Percentiles rank a stretch among this genome's conserved stretches.
Evolutionary conservation across 2,888 invertebrate genomes (phyloP).

Genomic region (Drosophila setosimentum): DNA sequence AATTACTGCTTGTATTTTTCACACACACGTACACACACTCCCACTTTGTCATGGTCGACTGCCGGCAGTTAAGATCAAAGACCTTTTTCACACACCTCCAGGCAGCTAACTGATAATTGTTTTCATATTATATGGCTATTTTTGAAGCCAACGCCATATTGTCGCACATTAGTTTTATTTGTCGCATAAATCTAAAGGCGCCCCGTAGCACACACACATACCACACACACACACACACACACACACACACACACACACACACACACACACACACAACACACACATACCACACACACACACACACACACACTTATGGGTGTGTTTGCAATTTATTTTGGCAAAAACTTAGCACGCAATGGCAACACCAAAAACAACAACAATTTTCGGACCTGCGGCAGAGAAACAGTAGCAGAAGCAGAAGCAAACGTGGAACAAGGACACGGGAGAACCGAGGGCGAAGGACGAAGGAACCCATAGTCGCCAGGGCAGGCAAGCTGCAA

Average conservation of each 20-base stretch:
- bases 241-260: slow-evolving; percentile 18
- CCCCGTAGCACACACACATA: slow-evolving; percentile 42
- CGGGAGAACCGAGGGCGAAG: background rate
- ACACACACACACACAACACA: slow-evolving; percentile 20
- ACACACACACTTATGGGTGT: slow-evolving; percentile 32
- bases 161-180: slow-evolving; percentile 82
- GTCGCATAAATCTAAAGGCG: slow-evolving; percentile 72
- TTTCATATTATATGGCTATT: slow-evolving; percentile 67
- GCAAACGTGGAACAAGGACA: slow-evolving; percentile 9
- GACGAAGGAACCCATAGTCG: slow-evolving; percentile 15
- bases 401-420: background rate
- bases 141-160: slow-evolving; percentile 78
- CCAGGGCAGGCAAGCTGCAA: slow-evolving; percentile 52
- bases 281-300: slow-evolving; percentile 5
- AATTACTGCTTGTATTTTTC: slow-evolving; percentile 5
- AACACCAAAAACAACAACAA: slow-evolving; percentile 49
- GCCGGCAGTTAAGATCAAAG: slow-evolving; percentile 44
- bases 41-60: background rate
- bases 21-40: background rate
- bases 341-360: slow-evolving; percentile 73
- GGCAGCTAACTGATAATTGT: slow-evolving; percentile 68
- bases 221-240: slow-evolving; percentile 8
- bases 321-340: slow-evolving; percentile 75
- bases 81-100: slow-evolving; percentile 42
- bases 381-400: slow-evolving; percentile 52